Evolutionary conservation across 2,797 vertebrate species (phyloP).

Genomic region (Chanos chanos): DNA sequence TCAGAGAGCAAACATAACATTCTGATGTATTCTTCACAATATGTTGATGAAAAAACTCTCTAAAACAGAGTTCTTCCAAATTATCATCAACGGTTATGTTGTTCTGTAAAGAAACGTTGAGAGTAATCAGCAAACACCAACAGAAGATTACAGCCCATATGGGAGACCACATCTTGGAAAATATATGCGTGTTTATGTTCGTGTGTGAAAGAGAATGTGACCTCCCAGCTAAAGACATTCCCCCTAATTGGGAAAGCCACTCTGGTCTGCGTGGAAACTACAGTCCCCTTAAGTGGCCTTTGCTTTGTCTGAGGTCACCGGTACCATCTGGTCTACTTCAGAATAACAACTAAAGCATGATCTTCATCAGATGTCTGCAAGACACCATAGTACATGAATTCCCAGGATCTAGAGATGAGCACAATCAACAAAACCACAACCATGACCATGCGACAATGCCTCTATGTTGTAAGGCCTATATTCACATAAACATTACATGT

Average conservation of each 20-base stretch:
- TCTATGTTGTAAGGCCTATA: too few relatives aligned
- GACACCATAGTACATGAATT: not conserved
- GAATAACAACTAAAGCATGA: not conserved
- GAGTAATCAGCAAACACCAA: not conserved
- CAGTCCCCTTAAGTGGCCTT: not conserved
- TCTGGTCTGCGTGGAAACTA: not conserved
- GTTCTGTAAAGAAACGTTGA: not conserved
- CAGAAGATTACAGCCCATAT: not conserved
- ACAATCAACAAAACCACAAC: not conserved
- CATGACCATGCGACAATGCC: not conserved
- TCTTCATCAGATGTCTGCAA: not conserved
- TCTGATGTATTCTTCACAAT: too few relatives aligned
- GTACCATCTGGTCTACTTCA: not conserved
- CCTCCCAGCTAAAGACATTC: too few relatives aligned
- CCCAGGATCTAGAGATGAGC: conserved; percentile 1
- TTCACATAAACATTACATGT: too few relatives aligned
- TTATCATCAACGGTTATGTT: too few relatives aligned
- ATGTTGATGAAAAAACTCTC: too few relatives aligned
- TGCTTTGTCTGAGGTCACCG: not conserved
- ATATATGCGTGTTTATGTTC: not conserved
- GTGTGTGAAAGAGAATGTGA: not conserved
- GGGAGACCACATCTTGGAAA: conserved; percentile 18
- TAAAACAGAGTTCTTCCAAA: too few relatives aligned
- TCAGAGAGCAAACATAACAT: too few relatives aligned
- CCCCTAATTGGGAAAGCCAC: conserved; percentile 13